Evolutionary conservation across 1,140 invertebrate species (phyloP).

Genomic region (Platorchestia sp.): DNA sequence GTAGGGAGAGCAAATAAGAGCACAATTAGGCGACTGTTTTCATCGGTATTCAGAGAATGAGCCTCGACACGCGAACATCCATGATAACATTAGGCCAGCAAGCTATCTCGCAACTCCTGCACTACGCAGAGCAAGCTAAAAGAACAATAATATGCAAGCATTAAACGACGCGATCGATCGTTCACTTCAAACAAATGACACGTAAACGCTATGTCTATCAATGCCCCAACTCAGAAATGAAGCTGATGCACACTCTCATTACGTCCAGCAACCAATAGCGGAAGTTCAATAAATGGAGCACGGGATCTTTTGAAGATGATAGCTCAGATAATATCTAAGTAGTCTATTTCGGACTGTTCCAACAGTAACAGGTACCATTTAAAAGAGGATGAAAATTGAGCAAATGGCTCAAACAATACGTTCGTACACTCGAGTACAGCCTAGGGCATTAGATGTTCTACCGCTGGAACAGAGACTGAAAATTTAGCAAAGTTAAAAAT

Average conservation of each 20-base stretch:
- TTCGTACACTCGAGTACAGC: too few species aligned
- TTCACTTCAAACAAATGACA: neutral
- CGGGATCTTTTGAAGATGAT: neutral
- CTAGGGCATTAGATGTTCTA: too few species aligned
- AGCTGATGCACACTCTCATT: neutral
- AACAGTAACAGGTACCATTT: neutral
- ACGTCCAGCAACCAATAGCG: neutral
- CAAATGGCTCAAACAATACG: too few species aligned
- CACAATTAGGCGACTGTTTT: neutral
- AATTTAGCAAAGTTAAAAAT: neutral
- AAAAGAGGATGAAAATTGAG: neutral
- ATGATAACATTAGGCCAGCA: neutral
- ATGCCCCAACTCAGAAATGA: neutral
- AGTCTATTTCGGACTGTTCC: neutral
- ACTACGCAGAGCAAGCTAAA: neutral
- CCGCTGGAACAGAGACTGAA: too few species aligned
- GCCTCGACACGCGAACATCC: neutral
- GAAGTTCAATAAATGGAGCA: slow-evolving; percentile 1
- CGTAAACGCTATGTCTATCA: neutral
- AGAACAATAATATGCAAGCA: neutral
- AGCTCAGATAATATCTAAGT: neutral
- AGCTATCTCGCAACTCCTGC: neutral
- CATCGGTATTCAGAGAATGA: neutral
- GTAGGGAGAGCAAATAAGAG: neutral
- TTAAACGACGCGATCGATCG: neutral